Evolutionary conservation across 1,140 invertebrate species (phyloP), one percentile per base, ranked within the genome.

Genomic region (Oryzaephilus surinamensis): DNA sequence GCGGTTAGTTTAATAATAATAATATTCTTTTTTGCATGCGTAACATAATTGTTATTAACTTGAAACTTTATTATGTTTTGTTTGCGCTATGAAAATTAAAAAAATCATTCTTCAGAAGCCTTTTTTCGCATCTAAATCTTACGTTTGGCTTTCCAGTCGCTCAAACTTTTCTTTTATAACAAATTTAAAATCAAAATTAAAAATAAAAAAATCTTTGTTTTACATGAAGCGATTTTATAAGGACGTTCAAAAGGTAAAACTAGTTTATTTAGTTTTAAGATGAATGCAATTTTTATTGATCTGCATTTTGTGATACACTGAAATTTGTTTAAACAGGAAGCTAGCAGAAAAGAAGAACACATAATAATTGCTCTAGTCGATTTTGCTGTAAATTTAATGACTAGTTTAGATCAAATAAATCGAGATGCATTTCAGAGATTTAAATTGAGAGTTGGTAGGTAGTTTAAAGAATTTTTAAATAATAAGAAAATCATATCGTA

Each of bases 341-440:
- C 71, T 19, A 72, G 69, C 30, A 74, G 76, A 46, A 83, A 86
- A 52, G 77, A 85, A 55, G 83, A 90, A 56, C 84, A 90, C 53
- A 86, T 93, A 43, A 79, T 97, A 0, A 75, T 84, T 2, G 77
- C 93, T 11, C 65, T 97, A 27, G 87, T 95, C 2, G 93, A 97
- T 58, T 97, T 95, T 66, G 90, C 92, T 0, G 78, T 95, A 30
- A 83, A 89, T 24, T 70, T 98, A 38, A 91, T 90, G 79, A 78
- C 81, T 2, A 84, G 92, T 54, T 66, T 97, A 13, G 87, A 97
- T 56, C 84, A 92, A 65, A 93, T 97, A 45, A 98, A 98, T 64
- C 73, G 87, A 52, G 92, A 98, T 61, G 95, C 93, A 3, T 98
- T 97, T 63, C 94, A 98, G 64, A 73, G 84, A 45, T 96, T 97